Percentiles rank a stretch among this genome's conserved stretches.
These are phyloP conservation scores for Oophaga sylvatica DNA, from an alignment of 2,797 vertebrate genomes.

Conservation along the genomic window DNA sequence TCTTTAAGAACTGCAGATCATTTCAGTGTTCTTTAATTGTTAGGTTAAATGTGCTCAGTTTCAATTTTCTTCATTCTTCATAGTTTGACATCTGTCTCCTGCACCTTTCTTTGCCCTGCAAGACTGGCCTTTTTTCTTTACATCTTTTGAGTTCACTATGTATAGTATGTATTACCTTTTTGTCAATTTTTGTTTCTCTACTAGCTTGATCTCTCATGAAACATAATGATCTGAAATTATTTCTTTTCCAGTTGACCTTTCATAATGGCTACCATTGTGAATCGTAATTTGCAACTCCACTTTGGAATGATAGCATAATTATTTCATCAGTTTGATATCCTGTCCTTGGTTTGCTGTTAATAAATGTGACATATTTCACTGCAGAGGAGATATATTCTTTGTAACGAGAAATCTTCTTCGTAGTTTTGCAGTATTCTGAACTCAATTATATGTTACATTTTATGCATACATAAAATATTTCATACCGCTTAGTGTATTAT, in stretches of 20 bases:
- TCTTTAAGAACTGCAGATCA: neutral
- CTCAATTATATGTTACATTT: neutral
- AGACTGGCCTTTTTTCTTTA: neutral
- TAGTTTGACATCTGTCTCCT: neutral
- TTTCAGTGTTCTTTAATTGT: neutral
- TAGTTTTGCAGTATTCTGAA: constrained; percentile 5
- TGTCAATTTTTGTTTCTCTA: neutral
- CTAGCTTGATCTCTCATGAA: constrained; percentile 6
- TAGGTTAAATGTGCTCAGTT: neutral
- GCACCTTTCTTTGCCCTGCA: neutral
- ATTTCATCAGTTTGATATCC: constrained; percentile 29
- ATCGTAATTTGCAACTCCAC: constrained; percentile 12
- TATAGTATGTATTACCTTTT: neutral
- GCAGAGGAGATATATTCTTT: neutral
- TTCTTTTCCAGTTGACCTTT: constrained; percentile 12
- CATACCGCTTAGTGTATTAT: neutral
- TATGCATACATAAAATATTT: neutral
- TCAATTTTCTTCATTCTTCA: neutral
- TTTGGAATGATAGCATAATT: constrained; percentile 26
- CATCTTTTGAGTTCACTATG: neutral
- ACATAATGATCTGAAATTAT: neutral
- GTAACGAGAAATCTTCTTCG: neutral
- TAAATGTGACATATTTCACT: constrained; percentile 27
- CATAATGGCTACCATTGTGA: constrained; percentile 19
- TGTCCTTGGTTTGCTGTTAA: constrained; percentile 8